Evolutionary conservation across 1,140 invertebrate species (phyloP), one percentile per base, ranked within the genome.

Genomic region (Pseudomyrmex concolor): DNA sequence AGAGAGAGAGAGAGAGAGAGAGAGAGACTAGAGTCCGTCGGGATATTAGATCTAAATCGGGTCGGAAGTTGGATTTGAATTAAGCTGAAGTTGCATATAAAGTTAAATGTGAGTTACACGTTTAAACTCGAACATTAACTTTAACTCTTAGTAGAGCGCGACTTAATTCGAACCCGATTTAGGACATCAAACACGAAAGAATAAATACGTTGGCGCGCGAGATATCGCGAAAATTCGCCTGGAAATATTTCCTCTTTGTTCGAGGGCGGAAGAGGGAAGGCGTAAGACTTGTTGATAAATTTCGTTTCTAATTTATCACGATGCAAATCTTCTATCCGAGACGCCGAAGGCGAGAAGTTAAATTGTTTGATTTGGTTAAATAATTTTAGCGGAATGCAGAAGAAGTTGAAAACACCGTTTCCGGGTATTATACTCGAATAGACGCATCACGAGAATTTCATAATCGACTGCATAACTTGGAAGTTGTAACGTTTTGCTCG

Each of bases 391-490:
- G 76, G 66, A 80, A 80, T 71, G 66, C 54, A 9, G 54, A 80
- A 71, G 54, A 80, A 80, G 76, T 80, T 71, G 22, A 55, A 70
- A 80, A 80, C 66, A 50, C 66, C 66, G 54, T 70, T 78, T 80
- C 22, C 54, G 76, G 62, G 74, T 80, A 55, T 80, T 80, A 71
- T 71, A 80, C 66, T 25, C 66, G 66, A 80, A 80, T 60, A 71
- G 66, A 80, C 59, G 76, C 76, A 71, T 80, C 76, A 80, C 66
- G 76, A 71, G 76, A 71, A 80, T 80, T 78, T 80, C 76, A 80
- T 80, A 80, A 80, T 80, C 76, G 66, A 80, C 76, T 80, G 66
- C 76, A 80, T 80, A 80, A 80, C 66, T 80, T 80, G 66, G 71
- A 80, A 80, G 76, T 80, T 78, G 19, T 66, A 34, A 34, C 34